Evolutionary conservation across 2,113 vertebrate genomes (phyloP).

Genomic region (Dasypus novemcinctus): DNA sequence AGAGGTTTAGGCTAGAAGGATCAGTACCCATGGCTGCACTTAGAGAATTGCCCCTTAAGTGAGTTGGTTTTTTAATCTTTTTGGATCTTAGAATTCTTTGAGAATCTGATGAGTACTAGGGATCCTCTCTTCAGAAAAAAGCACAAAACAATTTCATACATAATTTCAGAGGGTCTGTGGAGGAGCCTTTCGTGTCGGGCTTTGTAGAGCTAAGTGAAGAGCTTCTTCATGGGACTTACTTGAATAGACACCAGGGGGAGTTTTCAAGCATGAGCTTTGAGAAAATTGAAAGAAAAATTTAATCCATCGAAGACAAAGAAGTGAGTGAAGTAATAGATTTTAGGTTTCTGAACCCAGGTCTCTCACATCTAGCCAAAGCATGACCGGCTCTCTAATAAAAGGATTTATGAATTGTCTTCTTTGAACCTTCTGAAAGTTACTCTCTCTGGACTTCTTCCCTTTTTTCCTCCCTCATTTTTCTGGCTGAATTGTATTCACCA

Average conservation of each 20-base stretch:
- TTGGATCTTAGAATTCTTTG: background rate
- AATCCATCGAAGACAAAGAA: background rate
- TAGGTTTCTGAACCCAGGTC: background rate
- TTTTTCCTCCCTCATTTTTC: background rate
- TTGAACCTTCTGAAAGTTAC: background rate
- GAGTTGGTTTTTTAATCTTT: background rate
- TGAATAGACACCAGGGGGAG: background rate
- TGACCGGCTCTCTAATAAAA: background rate
- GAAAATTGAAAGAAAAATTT: background rate
- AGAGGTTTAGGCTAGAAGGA: background rate
- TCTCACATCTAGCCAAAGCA: background rate
- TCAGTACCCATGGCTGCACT: background rate
- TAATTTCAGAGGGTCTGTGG: background rate
- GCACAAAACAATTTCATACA: background rate
- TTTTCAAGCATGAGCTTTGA: slow-evolving; percentile 28
- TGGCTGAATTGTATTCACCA: background rate
- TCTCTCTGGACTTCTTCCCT: background rate
- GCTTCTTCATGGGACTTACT: background rate
- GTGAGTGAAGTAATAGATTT: background rate
- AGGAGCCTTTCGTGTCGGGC: background rate
- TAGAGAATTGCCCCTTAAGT: background rate
- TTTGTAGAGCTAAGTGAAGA: background rate
- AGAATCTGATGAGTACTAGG: background rate
- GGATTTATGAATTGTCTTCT: background rate
- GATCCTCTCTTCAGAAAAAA: background rate